Conservation (phyloP, 1,140 invertebrate genomes). For the Micrasema minimum region DNA sequence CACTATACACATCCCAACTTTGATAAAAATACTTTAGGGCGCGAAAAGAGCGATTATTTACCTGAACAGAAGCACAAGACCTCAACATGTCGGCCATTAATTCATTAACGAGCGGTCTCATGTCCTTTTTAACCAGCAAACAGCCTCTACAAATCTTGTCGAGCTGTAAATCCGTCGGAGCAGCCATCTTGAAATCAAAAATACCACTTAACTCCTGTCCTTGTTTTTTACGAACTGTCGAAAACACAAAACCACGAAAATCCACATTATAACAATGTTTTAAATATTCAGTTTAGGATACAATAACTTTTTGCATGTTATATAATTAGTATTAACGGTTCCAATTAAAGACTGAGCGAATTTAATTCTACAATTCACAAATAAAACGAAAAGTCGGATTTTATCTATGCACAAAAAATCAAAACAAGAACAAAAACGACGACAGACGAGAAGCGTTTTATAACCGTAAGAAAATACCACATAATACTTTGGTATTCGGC, state of each 20-base stretch:
- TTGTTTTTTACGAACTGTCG: conserved; percentile 20
- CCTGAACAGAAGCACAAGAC: conserved; percentile 69
- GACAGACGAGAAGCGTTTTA: background rate
- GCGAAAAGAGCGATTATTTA: conserved; percentile 57
- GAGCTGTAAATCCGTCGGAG: conserved; percentile 55
- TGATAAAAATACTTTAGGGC: conserved; percentile 53
- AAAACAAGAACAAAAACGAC: conserved; percentile 12
- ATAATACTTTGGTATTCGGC: no score
- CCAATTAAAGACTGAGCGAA: background rate
- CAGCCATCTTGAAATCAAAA: conserved; percentile 43
- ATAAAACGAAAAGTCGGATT: conserved; percentile 23
- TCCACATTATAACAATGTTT: no score
- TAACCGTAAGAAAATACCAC: no score
- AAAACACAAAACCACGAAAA: background rate
- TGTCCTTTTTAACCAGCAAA: conserved; percentile 70
- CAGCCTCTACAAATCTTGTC: conserved; percentile 72
- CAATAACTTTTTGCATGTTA: background rate
- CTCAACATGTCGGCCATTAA: conserved; percentile 71
- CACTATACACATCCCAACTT: conserved; percentile 33
- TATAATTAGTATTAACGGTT: background rate
- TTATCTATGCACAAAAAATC: conserved; percentile 28
- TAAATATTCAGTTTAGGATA: background rate
- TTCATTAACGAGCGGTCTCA: conserved; percentile 71
- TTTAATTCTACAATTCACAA: conserved; percentile 2
- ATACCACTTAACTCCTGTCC: conserved; percentile 21